Evolutionary conservation across 2,797 vertebrate genomes (phyloP).

Genomic region (Channallabes apus): DNA sequence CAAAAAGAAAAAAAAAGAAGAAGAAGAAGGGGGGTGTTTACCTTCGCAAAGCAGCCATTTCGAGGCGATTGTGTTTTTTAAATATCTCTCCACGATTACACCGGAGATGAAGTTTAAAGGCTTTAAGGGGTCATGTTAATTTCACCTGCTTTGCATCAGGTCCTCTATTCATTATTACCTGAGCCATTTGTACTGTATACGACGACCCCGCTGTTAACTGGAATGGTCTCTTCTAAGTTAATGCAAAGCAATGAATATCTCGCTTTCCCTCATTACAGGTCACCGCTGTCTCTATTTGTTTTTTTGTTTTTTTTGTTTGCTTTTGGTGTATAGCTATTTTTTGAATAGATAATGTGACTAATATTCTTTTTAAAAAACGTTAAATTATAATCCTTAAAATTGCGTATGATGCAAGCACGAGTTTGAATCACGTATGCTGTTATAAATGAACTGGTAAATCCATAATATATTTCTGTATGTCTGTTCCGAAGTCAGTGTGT

Average conservation of each 20-base stretch:
- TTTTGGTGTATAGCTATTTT: not conserved
- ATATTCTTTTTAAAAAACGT: not conserved
- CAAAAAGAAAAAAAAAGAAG: conserved; percentile 30
- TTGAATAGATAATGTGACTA: not conserved
- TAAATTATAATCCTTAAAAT: not conserved
- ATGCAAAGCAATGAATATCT: conserved; percentile 22
- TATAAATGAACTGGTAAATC: not conserved
- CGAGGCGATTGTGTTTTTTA: conserved; percentile 9
- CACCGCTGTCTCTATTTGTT: not conserved
- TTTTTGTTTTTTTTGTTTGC: not conserved
- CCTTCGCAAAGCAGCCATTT: conserved; percentile 36
- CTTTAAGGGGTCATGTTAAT: conserved; percentile 39
- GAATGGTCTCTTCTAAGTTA: conserved; percentile 35
- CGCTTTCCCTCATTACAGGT: not conserved
- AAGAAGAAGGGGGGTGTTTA: conserved; percentile 45
- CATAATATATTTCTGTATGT: not conserved
- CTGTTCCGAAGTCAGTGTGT: not conserved
- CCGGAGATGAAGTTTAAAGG: conserved; percentile 29
- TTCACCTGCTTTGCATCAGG: conserved; percentile 35
- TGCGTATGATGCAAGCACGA: not conserved
- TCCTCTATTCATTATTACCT: not conserved
- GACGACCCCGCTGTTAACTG: not conserved
- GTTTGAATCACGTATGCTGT: not conserved
- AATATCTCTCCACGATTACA: conserved; percentile 27
- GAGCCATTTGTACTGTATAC: not conserved